Evolutionary conservation across 2,888 invertebrate species (phyloP).

Genomic region (Orgyia antiqua): DNA sequence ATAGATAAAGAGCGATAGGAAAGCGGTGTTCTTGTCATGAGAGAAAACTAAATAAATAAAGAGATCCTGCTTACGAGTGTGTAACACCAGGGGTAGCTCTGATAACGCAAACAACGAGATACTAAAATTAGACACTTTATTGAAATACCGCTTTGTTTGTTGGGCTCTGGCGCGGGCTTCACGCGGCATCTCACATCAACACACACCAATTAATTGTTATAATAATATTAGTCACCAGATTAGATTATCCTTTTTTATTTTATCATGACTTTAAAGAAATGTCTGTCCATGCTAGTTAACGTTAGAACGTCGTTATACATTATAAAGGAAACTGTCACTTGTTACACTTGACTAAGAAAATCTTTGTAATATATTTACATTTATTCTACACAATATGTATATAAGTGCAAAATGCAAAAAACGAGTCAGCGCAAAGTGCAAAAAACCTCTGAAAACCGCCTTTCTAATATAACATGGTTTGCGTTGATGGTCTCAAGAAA

Average conservation of each 20-base stretch:
- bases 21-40: slow-evolving; percentile 60
- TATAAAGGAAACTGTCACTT: too few relatives aligned
- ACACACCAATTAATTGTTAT: slow-evolving; percentile 8
- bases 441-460: too few relatives aligned
- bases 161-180: background rate
- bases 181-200: slow-evolving; percentile 3
- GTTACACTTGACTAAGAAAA: too few relatives aligned
- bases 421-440: too few relatives aligned
- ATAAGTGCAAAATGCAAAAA: too few relatives aligned
- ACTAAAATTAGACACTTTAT: slow-evolving; percentile 25
- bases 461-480: too few relatives aligned
- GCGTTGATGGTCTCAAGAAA: too few relatives aligned
- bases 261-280: background rate
- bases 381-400: too few relatives aligned
- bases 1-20: slow-evolving; percentile 66
- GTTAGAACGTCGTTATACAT: too few relatives aligned
- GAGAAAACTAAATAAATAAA: slow-evolving; percentile 61
- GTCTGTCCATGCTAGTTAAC: too few relatives aligned
- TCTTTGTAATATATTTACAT: too few relatives aligned
- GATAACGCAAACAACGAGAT: slow-evolving; percentile 45
- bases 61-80: slow-evolving; percentile 49
- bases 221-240: slow-evolving; percentile 11
- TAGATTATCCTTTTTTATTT: slow-evolving; percentile 6
- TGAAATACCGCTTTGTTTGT: slow-evolving; percentile 21
- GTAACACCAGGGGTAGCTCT: slow-evolving; percentile 55